Evolutionary conservation across 2,113 vertebrate species (phyloP).

Genomic region (Phodopus roborovskii): DNA sequence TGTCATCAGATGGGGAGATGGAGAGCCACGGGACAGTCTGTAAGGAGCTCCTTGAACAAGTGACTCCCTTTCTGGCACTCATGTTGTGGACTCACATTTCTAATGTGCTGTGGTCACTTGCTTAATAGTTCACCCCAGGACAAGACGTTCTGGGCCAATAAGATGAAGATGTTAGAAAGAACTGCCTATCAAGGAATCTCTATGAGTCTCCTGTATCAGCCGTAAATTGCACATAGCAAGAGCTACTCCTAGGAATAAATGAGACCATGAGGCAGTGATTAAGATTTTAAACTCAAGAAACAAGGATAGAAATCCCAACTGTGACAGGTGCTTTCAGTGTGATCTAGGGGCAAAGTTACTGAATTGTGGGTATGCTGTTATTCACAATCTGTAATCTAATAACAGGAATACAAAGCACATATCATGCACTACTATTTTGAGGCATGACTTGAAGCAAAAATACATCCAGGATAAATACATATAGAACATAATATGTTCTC

Average conservation of each 20-base stretch:
- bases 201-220: background rate
- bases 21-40: background rate
- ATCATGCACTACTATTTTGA: background rate
- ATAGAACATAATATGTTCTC: background rate
- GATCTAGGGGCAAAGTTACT: background rate
- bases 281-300: background rate
- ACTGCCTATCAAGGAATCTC: background rate
- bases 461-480: background rate
- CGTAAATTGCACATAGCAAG: background rate
- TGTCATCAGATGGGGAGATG: background rate
- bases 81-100: accelerated
- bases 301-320: background rate
- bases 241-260: background rate
- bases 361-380: background rate
- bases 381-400: background rate
- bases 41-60: accelerated
- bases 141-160: background rate
- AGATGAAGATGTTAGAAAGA: background rate
- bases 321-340: background rate
- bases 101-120: background rate
- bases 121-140: background rate
- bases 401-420: background rate
- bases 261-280: background rate
- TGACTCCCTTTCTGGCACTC: background rate
- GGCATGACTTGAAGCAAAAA: background rate